Base-by-base conservation (phyloP, 1,140 invertebrate species). In the Heliothis subflexa region DNA sequence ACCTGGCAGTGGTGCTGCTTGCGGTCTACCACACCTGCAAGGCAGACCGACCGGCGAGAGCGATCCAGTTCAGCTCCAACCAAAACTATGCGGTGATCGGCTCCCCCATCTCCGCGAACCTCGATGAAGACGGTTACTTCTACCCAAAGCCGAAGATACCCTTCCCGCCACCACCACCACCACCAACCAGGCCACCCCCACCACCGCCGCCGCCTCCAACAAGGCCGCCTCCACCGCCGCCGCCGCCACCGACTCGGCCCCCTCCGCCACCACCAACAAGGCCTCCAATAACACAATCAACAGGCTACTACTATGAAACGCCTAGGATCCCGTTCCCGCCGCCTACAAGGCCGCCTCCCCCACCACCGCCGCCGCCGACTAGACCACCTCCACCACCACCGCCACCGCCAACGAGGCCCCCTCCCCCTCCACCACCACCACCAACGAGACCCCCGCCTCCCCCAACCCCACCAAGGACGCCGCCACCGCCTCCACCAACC, bases 61-160 rank as follows among this genome's bases (percentile, higher is more conserved):
- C 87, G 47, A 91, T 93, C 18, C 81, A 83, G 2, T 86, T 79
- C 64, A 85, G 87, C 74, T 83, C 91, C 14, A 88, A 79, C 50
- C 87, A 89, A 45, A 93, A 93, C 76, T 93, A 93, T 83, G 93
- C 89, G 0, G 86, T 94, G 10, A 59, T 93, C 5, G 92, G 91
- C 2, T 75, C 80, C 0, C 92, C 89, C 0, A 93, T 94, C 76
- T 77, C 77, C 10, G 89, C 91, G 0, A 81, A 85, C 21, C 80
- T 94, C 0, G 81, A 94, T 73, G 93, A 94, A 79, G 93, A 94
- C 79, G 93, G 93, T 0, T 94, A 94, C 81, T 94, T 93, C 82
- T 94, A 94, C 73, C 91, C 92, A 11, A 91, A 90, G 76, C 92
- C 92, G 14, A 86, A 88, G 55, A 90, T 94, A 61, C 91, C 91